phyloP scores from a whole-genome alignment of 2,797 vertebrate genomes.

The Microhierax caerulescens region DNA sequence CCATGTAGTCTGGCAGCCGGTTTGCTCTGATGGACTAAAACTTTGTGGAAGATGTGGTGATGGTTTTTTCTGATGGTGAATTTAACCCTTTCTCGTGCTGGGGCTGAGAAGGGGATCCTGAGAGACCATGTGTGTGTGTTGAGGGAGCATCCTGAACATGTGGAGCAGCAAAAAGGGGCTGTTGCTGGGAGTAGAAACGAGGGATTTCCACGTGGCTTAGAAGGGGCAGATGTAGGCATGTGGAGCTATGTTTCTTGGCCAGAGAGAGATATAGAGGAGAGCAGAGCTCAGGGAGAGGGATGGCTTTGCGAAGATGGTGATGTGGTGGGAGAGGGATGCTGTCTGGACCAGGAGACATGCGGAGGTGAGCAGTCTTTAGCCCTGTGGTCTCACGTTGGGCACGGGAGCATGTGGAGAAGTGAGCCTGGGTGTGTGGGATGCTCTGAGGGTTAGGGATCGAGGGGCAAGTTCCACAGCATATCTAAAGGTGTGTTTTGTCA shows the following conservation, averaged over 20 bases:
- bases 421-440: fast-evolving
- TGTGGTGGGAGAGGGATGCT: neutral
- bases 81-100: neutral
- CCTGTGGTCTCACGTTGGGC: fast-evolving
- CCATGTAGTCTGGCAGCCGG: fast-evolving
- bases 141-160: fast-evolving
- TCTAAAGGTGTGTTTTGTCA: fast-evolving
- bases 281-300: neutral
- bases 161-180: neutral
- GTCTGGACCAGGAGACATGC: fast-evolving
- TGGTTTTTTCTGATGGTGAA: neutral
- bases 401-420: neutral
- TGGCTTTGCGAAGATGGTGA: neutral
- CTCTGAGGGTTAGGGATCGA: fast-evolving
- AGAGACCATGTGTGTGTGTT: fast-evolving
- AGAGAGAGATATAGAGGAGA: neutral
- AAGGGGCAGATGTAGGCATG: neutral
- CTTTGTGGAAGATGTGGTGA: neutral
- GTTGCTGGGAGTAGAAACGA: neutral
- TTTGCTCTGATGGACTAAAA: neutral
- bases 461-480: fast-evolving
- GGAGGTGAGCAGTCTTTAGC: neutral
- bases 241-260: neutral
- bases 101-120: neutral
- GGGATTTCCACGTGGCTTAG: neutral